A percentile compares a stretch with the other conserved stretches of the same genome.
These are phyloP conservation scores for Ceriagrion tenellum DNA, from an alignment of 2,888 invertebrate species.

Conservation along the genomic window DNA sequence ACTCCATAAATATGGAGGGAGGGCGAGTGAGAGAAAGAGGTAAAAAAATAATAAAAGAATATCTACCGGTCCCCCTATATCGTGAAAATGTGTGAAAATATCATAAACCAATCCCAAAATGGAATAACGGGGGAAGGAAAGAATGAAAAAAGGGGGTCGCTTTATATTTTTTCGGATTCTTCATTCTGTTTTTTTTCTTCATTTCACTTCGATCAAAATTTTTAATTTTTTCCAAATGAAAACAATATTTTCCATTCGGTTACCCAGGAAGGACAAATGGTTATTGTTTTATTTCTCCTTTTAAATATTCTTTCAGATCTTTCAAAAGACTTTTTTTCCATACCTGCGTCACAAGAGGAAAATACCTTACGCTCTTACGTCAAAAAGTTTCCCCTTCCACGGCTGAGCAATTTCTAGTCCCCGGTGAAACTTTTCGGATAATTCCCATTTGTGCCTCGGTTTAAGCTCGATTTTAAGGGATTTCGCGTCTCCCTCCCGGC, in stretches of 20 bases:
- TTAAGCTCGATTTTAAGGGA: background rate
- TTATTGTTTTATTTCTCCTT: too few species aligned
- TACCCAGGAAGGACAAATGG: background rate
- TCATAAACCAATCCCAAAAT: background rate
- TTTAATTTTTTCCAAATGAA: background rate
- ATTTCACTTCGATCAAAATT: background rate
- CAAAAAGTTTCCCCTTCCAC: background rate
- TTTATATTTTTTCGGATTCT: too few species aligned
- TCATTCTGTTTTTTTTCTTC: background rate
- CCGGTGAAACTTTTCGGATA: background rate
- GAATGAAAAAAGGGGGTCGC: background rate
- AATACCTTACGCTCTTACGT: background rate
- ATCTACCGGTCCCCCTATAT: background rate
- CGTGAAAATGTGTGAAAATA: background rate
- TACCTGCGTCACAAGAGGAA: background rate
- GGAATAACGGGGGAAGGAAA: background rate
- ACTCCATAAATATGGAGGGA: conserved; percentile 3
- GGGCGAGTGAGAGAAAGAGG: too few species aligned
- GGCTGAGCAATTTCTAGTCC: background rate
- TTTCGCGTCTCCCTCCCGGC: background rate
- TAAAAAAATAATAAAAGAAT: background rate
- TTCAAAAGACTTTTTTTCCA: background rate
- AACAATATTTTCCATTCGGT: background rate
- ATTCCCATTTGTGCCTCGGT: background rate
- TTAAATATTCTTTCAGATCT: background rate